Evolutionary conservation across 2,113 vertebrate genomes (phyloP).

Genomic region (Ammodytes dubius): DNA sequence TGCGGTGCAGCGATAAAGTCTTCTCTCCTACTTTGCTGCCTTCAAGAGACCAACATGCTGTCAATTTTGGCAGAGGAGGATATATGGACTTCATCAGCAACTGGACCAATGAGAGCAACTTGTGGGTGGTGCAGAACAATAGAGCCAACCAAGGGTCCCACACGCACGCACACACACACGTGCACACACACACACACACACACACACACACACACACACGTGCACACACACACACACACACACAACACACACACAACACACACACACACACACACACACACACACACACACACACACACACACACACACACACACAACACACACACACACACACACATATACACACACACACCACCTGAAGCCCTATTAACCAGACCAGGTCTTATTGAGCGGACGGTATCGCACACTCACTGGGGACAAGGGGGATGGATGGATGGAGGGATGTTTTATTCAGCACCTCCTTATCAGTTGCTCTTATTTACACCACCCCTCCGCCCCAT

Average conservation of each 20-base stretch:
- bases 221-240: slow-evolving; percentile 18
- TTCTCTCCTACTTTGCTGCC: slow-evolving; percentile 36
- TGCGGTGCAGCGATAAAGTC: slow-evolving; percentile 35
- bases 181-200: slow-evolving; percentile 13
- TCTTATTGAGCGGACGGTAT: slow-evolving; percentile 31
- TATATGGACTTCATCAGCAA: slow-evolving; percentile 49
- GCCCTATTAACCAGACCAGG: slow-evolving; percentile 30
- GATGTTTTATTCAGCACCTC: slow-evolving; percentile 68
- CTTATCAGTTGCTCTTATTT: slow-evolving; percentile 50
- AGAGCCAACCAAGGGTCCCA: slow-evolving; percentile 59
- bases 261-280: slow-evolving; percentile 1
- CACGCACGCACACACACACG: slow-evolving; percentile 2
- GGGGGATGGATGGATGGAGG: background rate
- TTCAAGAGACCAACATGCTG: slow-evolving; percentile 28
- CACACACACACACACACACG: slow-evolving; percentile 21
- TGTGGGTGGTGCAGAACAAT: slow-evolving; percentile 62
- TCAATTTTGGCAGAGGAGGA: slow-evolving; percentile 46
- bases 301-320: slow-evolving; percentile 27
- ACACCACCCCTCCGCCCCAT: background rate
- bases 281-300: slow-evolving; percentile 19
- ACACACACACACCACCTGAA: slow-evolving; percentile 6
- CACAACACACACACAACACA: slow-evolving; percentile 5
- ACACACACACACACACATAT: slow-evolving; percentile 20
- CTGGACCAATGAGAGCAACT: slow-evolving; percentile 58
- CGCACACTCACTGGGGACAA: slow-evolving; percentile 8